phyloP scores from a whole-genome alignment of 37 sponge, comb jelly and placozoan genomes.

The Haliclona indistincta region DNA sequence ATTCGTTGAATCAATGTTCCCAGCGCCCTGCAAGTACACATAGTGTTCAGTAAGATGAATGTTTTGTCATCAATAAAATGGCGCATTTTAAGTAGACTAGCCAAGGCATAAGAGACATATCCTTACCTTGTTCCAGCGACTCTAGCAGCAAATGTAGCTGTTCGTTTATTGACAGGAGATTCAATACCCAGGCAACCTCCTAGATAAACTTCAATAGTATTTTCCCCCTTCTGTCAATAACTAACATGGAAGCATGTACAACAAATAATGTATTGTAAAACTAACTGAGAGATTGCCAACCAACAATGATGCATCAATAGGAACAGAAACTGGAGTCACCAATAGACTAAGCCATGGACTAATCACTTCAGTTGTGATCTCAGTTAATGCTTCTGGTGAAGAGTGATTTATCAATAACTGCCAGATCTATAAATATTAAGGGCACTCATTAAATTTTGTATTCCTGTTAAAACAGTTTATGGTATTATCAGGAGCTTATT shows the following conservation, averaged over 20 bases:
- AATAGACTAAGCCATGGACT: conserved; percentile 52
- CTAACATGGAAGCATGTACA: neutral
- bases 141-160: conserved; percentile 47
- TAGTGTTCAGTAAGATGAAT: too few species aligned
- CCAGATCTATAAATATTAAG: conserved; percentile 52
- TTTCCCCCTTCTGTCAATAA: neutral
- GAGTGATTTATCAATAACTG: conserved; percentile 2
- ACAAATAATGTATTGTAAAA: neutral
- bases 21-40: too few species aligned
- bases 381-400: neutral
- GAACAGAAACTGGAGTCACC: conserved; percentile 31
- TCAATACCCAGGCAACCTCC: conserved; percentile 63
- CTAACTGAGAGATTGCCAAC: neutral
- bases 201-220: conserved; percentile 17
- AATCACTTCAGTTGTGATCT: neutral
- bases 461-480: too few species aligned
- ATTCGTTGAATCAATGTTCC: too few species aligned
- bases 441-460: too few species aligned
- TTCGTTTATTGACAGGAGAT: conserved; percentile 32
- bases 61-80: too few species aligned
- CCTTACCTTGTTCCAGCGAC: conserved; percentile 54
- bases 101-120: too few species aligned
- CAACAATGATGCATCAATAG: conserved; percentile 42
- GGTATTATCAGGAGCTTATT: too few species aligned
- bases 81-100: too few species aligned